Conservation (phyloP, 2,797 vertebrate genomes). For the Amblyopsis hoosieri region DNA sequence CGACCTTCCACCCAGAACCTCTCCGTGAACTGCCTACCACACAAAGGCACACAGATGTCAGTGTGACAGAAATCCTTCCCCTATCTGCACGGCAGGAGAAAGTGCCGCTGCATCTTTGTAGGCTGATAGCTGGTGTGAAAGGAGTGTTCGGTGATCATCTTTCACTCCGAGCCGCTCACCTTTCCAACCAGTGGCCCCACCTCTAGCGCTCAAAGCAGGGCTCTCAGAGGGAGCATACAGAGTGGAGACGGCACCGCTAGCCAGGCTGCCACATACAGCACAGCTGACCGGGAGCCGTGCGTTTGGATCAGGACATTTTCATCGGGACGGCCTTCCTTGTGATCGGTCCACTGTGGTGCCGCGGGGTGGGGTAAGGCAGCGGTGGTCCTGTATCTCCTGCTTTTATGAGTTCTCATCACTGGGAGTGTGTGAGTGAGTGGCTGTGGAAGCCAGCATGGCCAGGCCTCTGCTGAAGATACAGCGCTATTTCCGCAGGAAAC, state of each 20-base stretch:
- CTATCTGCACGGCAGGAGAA: conserved; percentile 55
- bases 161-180: conserved; percentile 66
- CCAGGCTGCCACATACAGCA: conserved; percentile 39
- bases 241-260: conserved; percentile 22
- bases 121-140: conserved; percentile 68
- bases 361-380: conserved; percentile 11
- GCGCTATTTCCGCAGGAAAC: conserved; percentile 90
- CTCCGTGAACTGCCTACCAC: conserved; percentile 57
- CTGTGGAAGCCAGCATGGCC: conserved; percentile 84
- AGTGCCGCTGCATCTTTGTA: conserved; percentile 48
- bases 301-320: conserved; percentile 34
- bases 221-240: conserved; percentile 48
- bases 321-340: conserved; percentile 20
- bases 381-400: conserved; percentile 43
- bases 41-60: conserved; percentile 62
- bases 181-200: conserved; percentile 69
- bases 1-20: conserved; percentile 46
- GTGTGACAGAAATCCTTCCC: conserved; percentile 60
- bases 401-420: conserved; percentile 66
- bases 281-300: conserved; percentile 24
- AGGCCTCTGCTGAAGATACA: conserved; percentile 91
- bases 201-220: conserved; percentile 39
- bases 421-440: conserved; percentile 48
- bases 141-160: conserved; percentile 68
- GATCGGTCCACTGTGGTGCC: conserved; percentile 16